Conservation (phyloP, 2,113 vertebrate species). For the Nettapus auritus region DNA sequence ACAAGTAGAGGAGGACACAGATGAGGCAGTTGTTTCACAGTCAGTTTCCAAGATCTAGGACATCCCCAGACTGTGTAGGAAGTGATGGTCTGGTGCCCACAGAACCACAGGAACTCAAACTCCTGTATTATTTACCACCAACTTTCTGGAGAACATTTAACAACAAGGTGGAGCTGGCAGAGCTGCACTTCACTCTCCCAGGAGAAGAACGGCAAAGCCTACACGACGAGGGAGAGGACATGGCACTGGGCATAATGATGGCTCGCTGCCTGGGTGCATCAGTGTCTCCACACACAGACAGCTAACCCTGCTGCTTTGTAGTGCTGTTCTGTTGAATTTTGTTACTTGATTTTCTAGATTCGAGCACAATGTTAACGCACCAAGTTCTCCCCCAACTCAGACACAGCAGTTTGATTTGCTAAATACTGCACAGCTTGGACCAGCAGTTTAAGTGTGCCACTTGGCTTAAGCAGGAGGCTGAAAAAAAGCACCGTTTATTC, state of each 20-base stretch:
- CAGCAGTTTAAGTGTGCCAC: not conserved
- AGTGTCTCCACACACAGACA: accelerated
- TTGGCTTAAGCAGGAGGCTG: not conserved
- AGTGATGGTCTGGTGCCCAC: not conserved
- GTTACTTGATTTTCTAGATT: not conserved
- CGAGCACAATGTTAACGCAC: not conserved
- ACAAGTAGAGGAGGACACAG: not conserved
- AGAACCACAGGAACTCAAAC: not conserved
- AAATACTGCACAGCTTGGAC: not conserved
- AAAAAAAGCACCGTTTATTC: not conserved
- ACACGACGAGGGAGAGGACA: not conserved
- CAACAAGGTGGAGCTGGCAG: not conserved
- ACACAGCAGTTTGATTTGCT: not conserved
- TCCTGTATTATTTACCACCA: not conserved
- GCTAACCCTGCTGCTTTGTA: not conserved
- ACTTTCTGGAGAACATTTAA: not conserved
- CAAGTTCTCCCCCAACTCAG: accelerated
- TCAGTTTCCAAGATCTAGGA: not conserved
- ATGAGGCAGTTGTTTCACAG: not conserved
- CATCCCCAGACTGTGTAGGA: accelerated
- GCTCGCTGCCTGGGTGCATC: not conserved
- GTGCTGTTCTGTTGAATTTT: not conserved
- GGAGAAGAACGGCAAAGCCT: not conserved
- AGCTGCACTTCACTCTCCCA: not conserved
- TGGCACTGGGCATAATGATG: not conserved